Evolutionary conservation across 2,113 vertebrate genomes (phyloP).

Genomic region (Taxidea taxus): DNA sequence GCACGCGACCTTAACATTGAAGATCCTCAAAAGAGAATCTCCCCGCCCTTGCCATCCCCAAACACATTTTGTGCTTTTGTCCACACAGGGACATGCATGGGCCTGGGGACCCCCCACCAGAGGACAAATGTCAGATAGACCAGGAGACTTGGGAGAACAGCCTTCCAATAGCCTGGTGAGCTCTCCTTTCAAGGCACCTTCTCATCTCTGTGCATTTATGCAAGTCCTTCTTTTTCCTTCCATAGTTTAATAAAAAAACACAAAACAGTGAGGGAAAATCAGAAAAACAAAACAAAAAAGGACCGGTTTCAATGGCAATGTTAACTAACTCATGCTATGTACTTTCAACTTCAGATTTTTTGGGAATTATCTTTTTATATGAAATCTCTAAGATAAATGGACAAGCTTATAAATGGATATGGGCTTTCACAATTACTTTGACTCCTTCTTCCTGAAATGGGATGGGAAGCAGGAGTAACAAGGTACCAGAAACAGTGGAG

Average conservation of each 20-base stretch:
- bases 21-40: not conserved
- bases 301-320: not conserved
- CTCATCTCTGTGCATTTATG: not conserved
- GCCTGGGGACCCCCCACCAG: not conserved
- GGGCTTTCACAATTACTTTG: not conserved
- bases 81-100: not conserved
- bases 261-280: not conserved
- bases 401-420: not conserved
- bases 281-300: not conserved
- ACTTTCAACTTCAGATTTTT: not conserved
- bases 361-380: not conserved
- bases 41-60: rapidly evolving
- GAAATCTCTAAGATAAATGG: not conserved
- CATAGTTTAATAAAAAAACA: not conserved
- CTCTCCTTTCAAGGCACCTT: not conserved
- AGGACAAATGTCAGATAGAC: not conserved
- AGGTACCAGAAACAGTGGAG: not conserved
- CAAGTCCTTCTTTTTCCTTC: not conserved
- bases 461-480: not conserved
- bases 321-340: not conserved
- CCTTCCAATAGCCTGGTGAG: not conserved
- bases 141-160: not conserved
- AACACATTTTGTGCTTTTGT: not conserved
- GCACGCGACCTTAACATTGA: not conserved
- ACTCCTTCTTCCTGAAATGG: not conserved